Base-by-base conservation (phyloP, 2,888 invertebrate genomes). In the Chironomus tentans region DNA sequence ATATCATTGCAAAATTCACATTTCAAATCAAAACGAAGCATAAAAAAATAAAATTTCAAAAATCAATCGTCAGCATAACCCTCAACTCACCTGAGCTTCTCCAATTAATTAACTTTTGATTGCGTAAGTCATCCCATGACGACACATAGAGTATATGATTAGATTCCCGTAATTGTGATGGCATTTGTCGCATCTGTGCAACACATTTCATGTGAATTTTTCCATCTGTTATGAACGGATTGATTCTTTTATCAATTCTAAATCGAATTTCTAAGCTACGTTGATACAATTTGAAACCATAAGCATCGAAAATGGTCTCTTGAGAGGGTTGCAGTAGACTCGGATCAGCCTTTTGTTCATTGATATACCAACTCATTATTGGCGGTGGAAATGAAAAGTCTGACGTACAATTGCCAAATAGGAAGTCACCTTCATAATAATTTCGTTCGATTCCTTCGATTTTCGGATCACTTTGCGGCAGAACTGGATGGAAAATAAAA, bases 111-210 rank as follows among this genome's bases (percentile, higher is more conserved):
- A 84, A 79, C 81, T 83, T 84, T 78, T 83, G 83, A 81, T 83
- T 83, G 79, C 82, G 82, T 77, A 83, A 79, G 78, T 83, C 83
- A 78, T 83, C 83, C 70, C 81, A 81, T 70, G 82, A 82, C 77
- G 81, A 80, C 15, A 84, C 80, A 74, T 80, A 77, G 15, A 84
- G 82, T 78, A 80, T 82, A 13, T 82, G 79, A 46, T 81, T 79
- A 24, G 81, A 81, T 77, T 83, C 83, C 38, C 82, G 82, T 68
- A 80, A 79, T 69, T 83, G 78, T 71, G 81, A 80, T 65, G 83
- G 81, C 77, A 83, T 83, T 78, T 82, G 82, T 77, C 83, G 82
- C 79, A 84, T 83, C 80, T 84, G 83, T 78, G 84, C 83, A 28
- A 83, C 82, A 79, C 84, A 84, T 79, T 83, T 84, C 76, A 84